These are phyloP conservation scores for Armadillidium nasatum DNA, from an alignment of 1,140 invertebrate species.

Conservation along the genomic window DNA sequence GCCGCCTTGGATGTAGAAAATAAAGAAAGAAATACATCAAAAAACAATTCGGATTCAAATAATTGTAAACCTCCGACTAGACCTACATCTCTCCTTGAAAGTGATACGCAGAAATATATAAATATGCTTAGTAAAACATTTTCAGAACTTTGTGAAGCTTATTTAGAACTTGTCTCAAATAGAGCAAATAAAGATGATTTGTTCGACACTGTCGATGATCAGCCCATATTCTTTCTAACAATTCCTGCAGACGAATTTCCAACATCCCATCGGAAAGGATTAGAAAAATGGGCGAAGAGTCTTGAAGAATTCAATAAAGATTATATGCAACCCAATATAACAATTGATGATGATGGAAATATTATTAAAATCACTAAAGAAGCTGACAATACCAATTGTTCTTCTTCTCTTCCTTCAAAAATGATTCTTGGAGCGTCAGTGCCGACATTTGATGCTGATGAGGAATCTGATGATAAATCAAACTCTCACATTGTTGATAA, in stretches of 20 bases:
- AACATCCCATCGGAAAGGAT: conserved; percentile 50
- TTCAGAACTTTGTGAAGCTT: conserved; percentile 59
- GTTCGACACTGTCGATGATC: conserved; percentile 58
- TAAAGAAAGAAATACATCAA: background rate
- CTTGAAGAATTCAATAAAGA: conserved; percentile 33
- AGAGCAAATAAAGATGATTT: conserved; percentile 20
- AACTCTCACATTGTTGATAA: conserved; percentile 8
- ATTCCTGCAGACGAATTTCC: conserved; percentile 61
- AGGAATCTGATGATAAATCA: conserved; percentile 26
- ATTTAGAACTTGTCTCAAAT: conserved; percentile 60
- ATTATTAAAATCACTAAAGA: too few relatives aligned
- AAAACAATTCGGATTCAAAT: background rate
- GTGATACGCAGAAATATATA: conserved; percentile 47
- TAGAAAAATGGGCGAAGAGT: conserved; percentile 32
- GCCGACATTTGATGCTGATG: conserved; percentile 14
- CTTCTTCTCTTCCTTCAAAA: background rate
- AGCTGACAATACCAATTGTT: background rate
- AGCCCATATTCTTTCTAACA: conserved; percentile 61
- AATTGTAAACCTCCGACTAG: conserved; percentile 7
- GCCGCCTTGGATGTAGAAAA: conserved; percentile 50
- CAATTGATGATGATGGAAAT: conserved; percentile 20
- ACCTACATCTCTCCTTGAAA: conserved; percentile 24
- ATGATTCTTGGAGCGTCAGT: background rate
- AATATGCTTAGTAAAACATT: conserved; percentile 53
- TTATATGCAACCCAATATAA: conserved; percentile 28